phyloP scores from a whole-genome alignment of 2,888 invertebrate genomes.

The Callinectes sapidus region DNA sequence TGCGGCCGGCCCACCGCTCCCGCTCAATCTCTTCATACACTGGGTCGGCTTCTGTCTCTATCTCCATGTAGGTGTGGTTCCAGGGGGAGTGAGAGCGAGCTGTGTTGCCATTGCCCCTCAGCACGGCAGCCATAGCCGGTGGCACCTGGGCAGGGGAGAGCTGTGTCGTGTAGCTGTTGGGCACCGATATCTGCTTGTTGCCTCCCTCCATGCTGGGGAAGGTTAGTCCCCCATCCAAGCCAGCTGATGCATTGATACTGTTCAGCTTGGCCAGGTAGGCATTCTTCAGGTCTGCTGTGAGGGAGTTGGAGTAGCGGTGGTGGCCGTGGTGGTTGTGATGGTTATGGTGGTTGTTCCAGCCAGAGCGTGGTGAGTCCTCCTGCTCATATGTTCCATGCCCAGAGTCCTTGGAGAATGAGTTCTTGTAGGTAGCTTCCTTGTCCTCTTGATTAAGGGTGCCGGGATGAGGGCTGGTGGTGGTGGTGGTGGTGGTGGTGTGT shows the following conservation, averaged over 20 bases:
- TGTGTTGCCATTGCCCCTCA: slow-evolving; percentile 58
- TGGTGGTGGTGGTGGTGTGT: slow-evolving; percentile 72
- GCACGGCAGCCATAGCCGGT: slow-evolving; percentile 63
- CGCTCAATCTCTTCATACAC: slow-evolving; percentile 80
- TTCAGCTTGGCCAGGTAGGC: slow-evolving; percentile 68
- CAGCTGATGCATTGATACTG: slow-evolving; percentile 64
- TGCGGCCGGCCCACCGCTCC: slow-evolving; percentile 68
- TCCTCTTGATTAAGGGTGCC: slow-evolving; percentile 68
- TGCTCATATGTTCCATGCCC: slow-evolving; percentile 73
- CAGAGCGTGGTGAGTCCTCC: slow-evolving; percentile 72
- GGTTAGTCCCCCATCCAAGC: slow-evolving; percentile 58
- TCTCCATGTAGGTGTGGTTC: slow-evolving; percentile 88
- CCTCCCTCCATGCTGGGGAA: slow-evolving; percentile 66
- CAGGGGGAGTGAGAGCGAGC: slow-evolving; percentile 79
- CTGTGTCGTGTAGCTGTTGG: slow-evolving; percentile 67
- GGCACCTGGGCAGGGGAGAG: slow-evolving; percentile 64
- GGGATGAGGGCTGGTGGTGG: slow-evolving; percentile 72
- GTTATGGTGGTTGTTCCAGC: slow-evolving; percentile 70
- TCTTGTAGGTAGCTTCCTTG: slow-evolving; percentile 71
- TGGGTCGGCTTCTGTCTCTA: slow-evolving; percentile 81
- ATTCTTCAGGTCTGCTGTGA: slow-evolving; percentile 70
- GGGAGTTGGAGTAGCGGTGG: slow-evolving; percentile 67
- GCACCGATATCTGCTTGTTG: slow-evolving; percentile 64
- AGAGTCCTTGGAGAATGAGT: slow-evolving; percentile 70
- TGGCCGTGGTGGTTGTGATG: slow-evolving; percentile 54